These are phyloP conservation scores for Phyllopteryx taeniolatus DNA, from an alignment of 2,113 vertebrate species.

Conservation along the genomic window DNA sequence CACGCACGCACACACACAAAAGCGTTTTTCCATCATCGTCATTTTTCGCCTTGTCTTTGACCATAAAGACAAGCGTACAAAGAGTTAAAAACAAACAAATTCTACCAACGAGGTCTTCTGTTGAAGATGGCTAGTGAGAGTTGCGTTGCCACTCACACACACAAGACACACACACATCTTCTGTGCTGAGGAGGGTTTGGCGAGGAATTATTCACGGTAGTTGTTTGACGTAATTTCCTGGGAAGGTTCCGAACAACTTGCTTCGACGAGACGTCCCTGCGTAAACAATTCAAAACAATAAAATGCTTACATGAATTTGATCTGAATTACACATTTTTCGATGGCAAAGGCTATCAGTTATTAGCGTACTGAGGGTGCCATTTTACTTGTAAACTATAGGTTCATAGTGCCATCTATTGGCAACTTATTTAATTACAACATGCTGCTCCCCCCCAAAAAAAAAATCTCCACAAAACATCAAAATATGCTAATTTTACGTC, in stretches of 20 bases:
- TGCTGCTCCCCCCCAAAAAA: not conserved
- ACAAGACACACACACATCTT: constrained; percentile 48
- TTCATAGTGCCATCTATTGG: constrained; percentile 39
- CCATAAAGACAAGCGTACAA: constrained; percentile 50
- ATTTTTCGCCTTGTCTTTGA: not conserved
- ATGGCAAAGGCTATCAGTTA: too few species aligned
- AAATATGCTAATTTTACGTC: too few species aligned
- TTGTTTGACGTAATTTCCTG: constrained; percentile 98
- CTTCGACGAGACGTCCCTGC: constrained; percentile 95
- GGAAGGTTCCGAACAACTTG: constrained; percentile 98
- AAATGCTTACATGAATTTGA: not conserved
- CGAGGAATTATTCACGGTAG: constrained; percentile 81
- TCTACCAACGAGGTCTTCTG: constrained; percentile 48
- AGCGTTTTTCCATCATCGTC: not conserved
- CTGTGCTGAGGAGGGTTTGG: constrained; percentile 68
- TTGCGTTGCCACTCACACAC: constrained; percentile 58
- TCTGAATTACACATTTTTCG: too few species aligned
- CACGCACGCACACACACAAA: not conserved
- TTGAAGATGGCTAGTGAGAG: constrained; percentile 72
- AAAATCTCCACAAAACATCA: too few species aligned
- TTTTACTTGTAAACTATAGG: not conserved
- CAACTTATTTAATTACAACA: not conserved
- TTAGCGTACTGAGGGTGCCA: too few species aligned
- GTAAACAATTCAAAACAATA: constrained; percentile 47
- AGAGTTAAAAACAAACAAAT: constrained; percentile 34